A percentile compares a stretch with the other conserved stretches of the same genome.
Evolutionary conservation across 1,140 invertebrate genomes (phyloP).

Genomic region (Cotesia chilonis): DNA sequence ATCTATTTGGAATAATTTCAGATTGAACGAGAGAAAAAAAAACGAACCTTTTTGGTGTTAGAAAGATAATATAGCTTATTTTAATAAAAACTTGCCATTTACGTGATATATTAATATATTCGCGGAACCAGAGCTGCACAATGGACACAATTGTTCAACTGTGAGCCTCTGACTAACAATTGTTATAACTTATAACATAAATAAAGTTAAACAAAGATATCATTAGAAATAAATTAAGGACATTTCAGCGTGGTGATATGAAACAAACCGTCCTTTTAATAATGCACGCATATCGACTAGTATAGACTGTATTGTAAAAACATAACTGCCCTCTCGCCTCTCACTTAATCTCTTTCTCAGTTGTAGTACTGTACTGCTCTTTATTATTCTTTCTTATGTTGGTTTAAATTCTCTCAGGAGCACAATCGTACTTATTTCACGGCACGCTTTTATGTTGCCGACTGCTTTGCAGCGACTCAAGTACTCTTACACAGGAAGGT

Average conservation of each 20-base stretch:
- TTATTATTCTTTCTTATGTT: conserved; percentile 16
- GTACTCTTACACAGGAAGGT: too few relatives aligned
- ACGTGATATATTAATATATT: too few relatives aligned
- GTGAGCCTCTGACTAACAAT: conserved; percentile 2
- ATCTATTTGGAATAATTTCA: conserved; percentile 39
- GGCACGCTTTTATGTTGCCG: conserved; percentile 52
- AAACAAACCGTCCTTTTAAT: neutral
- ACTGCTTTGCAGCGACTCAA: conserved; percentile 29
- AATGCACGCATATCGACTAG: too few relatives aligned
- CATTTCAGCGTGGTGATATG: conserved; percentile 4
- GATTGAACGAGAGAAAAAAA: too few relatives aligned
- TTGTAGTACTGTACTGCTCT: neutral
- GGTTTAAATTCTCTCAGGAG: conserved; percentile 31
- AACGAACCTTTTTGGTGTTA: too few relatives aligned
- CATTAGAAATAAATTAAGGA: conserved; percentile 31
- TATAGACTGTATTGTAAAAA: neutral
- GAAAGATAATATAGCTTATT: too few relatives aligned
- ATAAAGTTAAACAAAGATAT: conserved; percentile 28
- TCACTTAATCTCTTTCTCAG: conserved; percentile 7
- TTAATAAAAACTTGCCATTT: too few relatives aligned
- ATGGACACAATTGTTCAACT: conserved; percentile 49
- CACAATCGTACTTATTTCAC: conserved; percentile 51
- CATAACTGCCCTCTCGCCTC: neutral
- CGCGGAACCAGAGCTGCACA: conserved; percentile 41
- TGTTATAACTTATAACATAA: neutral